Evolutionary conservation across 2,113 vertebrate species (phyloP).

Genomic region (Nycticryphes semicollaris): DNA sequence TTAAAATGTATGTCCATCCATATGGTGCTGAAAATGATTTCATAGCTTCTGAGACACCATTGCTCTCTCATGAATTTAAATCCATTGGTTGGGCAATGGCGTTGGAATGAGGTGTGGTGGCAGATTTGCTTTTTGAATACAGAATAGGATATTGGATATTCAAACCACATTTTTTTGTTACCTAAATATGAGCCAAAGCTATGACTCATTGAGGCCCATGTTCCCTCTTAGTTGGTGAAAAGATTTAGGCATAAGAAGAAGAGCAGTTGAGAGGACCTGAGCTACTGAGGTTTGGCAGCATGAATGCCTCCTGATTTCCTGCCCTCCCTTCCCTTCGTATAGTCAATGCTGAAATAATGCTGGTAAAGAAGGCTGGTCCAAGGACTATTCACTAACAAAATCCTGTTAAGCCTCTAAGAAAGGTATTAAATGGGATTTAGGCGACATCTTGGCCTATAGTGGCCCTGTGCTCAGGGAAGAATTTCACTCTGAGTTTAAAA

Average conservation of each 20-base stretch:
- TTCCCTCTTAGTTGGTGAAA: not conserved
- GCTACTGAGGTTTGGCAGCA: not conserved
- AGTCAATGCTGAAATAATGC: not conserved
- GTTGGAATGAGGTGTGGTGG: not conserved
- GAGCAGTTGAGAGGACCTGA: not conserved
- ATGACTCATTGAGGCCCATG: not conserved
- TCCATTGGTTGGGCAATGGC: not conserved
- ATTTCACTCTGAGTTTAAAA: not conserved
- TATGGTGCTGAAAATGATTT: not conserved
- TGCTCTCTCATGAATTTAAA: not conserved
- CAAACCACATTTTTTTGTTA: not conserved
- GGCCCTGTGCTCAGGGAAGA: not conserved
- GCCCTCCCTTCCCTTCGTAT: not conserved
- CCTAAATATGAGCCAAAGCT: not conserved
- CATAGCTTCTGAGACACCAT: not conserved
- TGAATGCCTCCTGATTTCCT: not conserved
- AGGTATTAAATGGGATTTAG: conserved; percentile 36
- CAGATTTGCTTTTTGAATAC: not conserved
- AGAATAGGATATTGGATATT: not conserved
- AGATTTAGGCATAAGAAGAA: not conserved
- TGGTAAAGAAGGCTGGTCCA: not conserved
- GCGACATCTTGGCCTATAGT: not conserved
- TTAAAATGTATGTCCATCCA: not conserved
- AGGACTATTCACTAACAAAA: not conserved
- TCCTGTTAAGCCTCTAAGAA: conserved; percentile 33